Evolutionary conservation across 1,140 invertebrate species (phyloP), one percentile per base, ranked within the genome.

Genomic region (Augochlora pura): DNA sequence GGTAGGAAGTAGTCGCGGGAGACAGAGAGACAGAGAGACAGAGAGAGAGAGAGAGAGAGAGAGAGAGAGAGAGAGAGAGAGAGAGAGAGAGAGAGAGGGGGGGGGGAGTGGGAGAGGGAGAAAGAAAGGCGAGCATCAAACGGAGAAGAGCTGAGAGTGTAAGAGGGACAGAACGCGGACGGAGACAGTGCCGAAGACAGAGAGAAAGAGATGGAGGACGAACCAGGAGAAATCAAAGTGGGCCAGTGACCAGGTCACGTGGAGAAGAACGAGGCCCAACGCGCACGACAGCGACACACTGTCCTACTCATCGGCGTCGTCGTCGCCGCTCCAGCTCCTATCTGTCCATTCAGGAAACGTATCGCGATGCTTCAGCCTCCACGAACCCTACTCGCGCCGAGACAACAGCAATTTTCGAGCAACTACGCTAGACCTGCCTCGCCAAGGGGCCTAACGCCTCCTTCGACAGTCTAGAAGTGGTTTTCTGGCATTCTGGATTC

Each of bases 221-320:
- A 62, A 46, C 77, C 27, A 84, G 85, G 87, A 90, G 91, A 91
- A 90, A 91, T 81, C 90, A 90, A 93, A 93, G 92, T 93, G 89
- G 92, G 92, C 85, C 92, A 93, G 88, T 90, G 91, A 89, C 90
- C 90, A 91, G 91, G 92, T 93, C 91, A 92, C 88, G 88, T 89
- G 89, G 88, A 90, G 89, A 87, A 82, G 91, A 91, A 91, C 85
- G 91, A 89, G 91, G 89, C 88, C 85, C 89, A 92, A 85, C 88
- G 88, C 82, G 86, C 86, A 89, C 89, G 89, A 89, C 89, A 89
- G 86, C 92, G 92, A 92, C 92, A 93, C 91, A 93, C 92, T 93
- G 91, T 93, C 92, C 92, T 93, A 93, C 92, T 92, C 91, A 91
- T 91, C 87, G 87, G 78, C 52, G 39, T 66, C 65, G 60, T 64